phyloP scores from a whole-genome alignment of 23 tunicate genomes.

The Clavelina lepadiformis region DNA sequence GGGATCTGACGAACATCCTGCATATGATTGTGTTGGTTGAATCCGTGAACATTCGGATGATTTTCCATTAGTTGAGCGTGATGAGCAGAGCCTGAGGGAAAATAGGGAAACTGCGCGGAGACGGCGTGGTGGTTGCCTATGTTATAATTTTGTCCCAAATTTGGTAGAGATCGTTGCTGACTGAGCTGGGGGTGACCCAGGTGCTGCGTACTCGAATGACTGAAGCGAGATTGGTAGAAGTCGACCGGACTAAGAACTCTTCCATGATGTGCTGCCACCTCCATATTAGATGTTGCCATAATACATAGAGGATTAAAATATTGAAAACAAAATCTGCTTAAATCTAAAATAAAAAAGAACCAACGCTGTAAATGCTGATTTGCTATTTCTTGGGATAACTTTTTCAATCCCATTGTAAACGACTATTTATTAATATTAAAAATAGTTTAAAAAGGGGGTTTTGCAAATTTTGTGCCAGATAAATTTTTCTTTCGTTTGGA shows the following conservation, averaged over 20 bases:
- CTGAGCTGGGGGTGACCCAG: slow-evolving; percentile 28
- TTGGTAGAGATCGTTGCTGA: slow-evolving; percentile 52
- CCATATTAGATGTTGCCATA: too few species aligned
- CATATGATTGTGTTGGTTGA: neutral
- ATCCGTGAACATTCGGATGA: neutral
- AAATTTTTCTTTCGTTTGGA: too few species aligned
- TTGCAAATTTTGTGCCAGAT: too few species aligned
- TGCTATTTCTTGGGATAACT: too few species aligned
- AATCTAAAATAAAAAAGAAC: too few species aligned
- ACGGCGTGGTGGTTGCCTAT: slow-evolving; percentile 27
- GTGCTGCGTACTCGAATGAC: slow-evolving; percentile 14
- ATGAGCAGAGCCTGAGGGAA: slow-evolving; percentile 1
- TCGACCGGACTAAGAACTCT: slow-evolving; percentile 42
- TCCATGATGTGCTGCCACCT: slow-evolving; percentile 20
- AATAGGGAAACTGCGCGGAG: neutral
- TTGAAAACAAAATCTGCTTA: too few species aligned
- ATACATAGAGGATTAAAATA: too few species aligned
- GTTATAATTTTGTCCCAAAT: slow-evolving; percentile 17
- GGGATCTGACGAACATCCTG: neutral
- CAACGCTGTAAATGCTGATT: too few species aligned
- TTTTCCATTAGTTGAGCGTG: neutral
- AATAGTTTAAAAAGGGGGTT: too few species aligned
- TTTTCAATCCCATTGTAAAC: too few species aligned
- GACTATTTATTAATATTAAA: too few species aligned
- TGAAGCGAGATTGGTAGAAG: slow-evolving; percentile 21